These are phyloP conservation scores for Pavo muticus DNA, from an alignment of 2,113 vertebrate species.

Conservation along the genomic window DNA sequence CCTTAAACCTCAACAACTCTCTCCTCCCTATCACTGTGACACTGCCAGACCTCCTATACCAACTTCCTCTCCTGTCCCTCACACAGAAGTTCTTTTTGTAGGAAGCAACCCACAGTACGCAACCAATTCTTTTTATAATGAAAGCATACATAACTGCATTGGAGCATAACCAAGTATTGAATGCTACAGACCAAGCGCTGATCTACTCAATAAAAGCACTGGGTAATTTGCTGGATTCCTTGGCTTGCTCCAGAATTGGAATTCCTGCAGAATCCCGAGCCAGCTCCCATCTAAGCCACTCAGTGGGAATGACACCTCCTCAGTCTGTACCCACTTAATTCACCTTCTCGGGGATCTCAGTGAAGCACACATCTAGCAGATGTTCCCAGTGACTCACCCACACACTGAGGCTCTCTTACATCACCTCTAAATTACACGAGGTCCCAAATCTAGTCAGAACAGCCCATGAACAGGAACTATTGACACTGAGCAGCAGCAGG, in stretches of 20 bases:
- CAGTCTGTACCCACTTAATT: neutral
- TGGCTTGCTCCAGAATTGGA: neutral
- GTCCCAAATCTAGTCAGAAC: neutral
- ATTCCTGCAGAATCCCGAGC: neutral
- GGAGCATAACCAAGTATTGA: neutral
- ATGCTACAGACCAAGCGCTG: neutral
- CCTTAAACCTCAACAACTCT: neutral
- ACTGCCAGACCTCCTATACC: neutral
- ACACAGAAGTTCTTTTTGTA: neutral
- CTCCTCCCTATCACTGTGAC: neutral
- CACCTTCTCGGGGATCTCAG: neutral
- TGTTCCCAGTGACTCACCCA: neutral
- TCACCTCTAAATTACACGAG: neutral
- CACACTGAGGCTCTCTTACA: neutral
- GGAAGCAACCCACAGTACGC: neutral
- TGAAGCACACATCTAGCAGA: neutral
- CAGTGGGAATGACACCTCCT: neutral
- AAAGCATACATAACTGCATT: neutral
- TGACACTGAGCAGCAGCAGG: neutral
- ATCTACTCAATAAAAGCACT: neutral
- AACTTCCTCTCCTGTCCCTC: neutral
- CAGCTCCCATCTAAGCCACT: neutral
- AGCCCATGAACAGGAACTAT: neutral
- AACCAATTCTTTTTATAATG: neutral
- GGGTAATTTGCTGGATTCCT: neutral